These are phyloP conservation scores for Tinamus major DNA, from an alignment of 2,797 vertebrate genomes.

Conservation along the genomic window DNA sequence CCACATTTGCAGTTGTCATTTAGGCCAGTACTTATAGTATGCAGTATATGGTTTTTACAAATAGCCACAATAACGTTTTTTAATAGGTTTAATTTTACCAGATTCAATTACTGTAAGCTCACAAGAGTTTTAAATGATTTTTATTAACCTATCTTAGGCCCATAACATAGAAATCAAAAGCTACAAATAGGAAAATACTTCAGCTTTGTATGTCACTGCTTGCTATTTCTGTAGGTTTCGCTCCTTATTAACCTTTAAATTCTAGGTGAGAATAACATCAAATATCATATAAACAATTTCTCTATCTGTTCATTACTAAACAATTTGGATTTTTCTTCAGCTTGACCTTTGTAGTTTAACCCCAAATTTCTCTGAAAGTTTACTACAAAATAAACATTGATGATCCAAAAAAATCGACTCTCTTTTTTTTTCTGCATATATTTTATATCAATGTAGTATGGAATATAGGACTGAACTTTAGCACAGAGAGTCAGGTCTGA, in stretches of 20 bases:
- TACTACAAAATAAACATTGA: not conserved
- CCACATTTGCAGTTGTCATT: not conserved
- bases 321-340: not conserved
- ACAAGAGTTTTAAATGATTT: not conserved
- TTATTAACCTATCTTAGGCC: not conserved
- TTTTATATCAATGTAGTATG: not conserved
- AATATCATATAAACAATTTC: not conserved
- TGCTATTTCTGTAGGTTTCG: not conserved
- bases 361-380: not conserved
- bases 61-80: not conserved
- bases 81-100: not conserved
- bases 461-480: not conserved
- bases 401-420: not conserved
- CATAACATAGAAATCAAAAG: not conserved
- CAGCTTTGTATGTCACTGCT: not conserved
- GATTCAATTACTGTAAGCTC: slow-evolving; percentile 14
- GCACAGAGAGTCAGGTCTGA: not conserved
- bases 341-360: not conserved
- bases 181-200: not conserved
- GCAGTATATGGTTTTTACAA: not conserved
- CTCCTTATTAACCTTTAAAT: not conserved
- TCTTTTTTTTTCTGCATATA: not conserved
- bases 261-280: not conserved
- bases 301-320: not conserved
- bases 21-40: not conserved